Base-by-base conservation (phyloP, 1,140 invertebrate species). In the Drosophila pseudoobscura region DNA sequence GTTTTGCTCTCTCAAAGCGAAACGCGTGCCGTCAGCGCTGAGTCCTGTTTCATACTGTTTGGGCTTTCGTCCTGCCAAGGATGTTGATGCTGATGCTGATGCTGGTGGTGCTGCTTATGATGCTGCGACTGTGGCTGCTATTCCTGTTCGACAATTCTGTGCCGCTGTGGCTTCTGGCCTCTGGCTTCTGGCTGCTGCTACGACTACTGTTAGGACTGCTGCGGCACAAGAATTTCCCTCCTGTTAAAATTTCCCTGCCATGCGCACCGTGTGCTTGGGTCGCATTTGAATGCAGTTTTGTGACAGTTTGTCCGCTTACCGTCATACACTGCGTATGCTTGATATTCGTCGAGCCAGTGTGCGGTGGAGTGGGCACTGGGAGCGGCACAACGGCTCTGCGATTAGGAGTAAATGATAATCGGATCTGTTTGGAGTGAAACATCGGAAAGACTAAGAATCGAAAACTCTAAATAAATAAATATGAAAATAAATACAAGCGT, bases 11-110 rank as follows among this genome's bases (percentile, higher is more conserved):
- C 62, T 26, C 51, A 26, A 50, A 71, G 64, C 78, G 74, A 75
- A 85, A 85, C 82, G 78, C 82, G 82, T 85, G 82, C 82, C 82
- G 82, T 85, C 82, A 87, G 82, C 82, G 78, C 82, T 85, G 82
- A 85, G 82, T 85, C 82, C 82, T 85, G 82, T 85, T 85, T 85
- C 82, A 85, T 85, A 85, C 82, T 85, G 56, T 55, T 51, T 68
- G 39, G 11, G 20, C 51, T 26, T 20, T 24, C 11, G 51, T 43
- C 43, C 59, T 65, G 70, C 71, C 71, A 74, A 53, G 58, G 72
- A 74, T 43, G 47, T 24, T 53, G 59, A 41, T 46, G 47, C 13
- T 26, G 59, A 41, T 46, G 47, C 13, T 26, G 58, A 31, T 35
- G 56, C 15, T 62, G 47, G 7, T 52, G 52, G 13, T 47, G 61